Evolutionary conservation across 2,797 vertebrate species (phyloP).

Genomic region (Cottoperca gobio): DNA sequence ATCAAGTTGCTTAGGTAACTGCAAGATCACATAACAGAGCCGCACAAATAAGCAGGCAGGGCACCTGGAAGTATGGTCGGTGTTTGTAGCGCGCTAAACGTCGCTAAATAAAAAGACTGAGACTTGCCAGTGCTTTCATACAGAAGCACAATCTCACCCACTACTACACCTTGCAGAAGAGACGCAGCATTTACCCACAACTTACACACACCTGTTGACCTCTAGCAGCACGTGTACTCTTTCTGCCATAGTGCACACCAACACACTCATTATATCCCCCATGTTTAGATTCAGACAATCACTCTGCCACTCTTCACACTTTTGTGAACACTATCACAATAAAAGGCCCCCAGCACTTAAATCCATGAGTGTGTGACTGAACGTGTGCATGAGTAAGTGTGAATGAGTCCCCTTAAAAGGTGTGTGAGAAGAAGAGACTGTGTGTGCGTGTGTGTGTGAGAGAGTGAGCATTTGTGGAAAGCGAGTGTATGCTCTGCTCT

Average conservation of each 20-base stretch:
- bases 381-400: constrained; percentile 52
- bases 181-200: not conserved
- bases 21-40: constrained; percentile 44
- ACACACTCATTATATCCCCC: constrained; percentile 58
- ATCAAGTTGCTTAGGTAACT: constrained; percentile 53
- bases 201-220: constrained; percentile 55
- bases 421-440: constrained; percentile 31
- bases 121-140: not conserved
- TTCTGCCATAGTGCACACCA: constrained; percentile 60
- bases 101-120: constrained; percentile 6
- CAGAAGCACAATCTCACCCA: constrained; percentile 3
- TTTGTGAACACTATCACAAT: constrained; percentile 79
- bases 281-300: constrained; percentile 65
- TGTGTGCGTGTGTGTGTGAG: constrained; percentile 40
- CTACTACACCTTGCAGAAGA: constrained; percentile 10
- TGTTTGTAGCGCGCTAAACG: not conserved
- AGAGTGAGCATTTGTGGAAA: constrained; percentile 27
- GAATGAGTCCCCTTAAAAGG: constrained; percentile 63
- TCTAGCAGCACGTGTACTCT: constrained; percentile 53
- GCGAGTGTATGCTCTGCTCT: constrained; percentile 68
- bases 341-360: constrained; percentile 68
- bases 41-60: constrained; percentile 32
- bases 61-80: constrained; percentile 5
- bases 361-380: constrained; percentile 52
- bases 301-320: constrained; percentile 71